Evolutionary conservation across 37 sponge, comb jelly and placozoan genomes (phyloP).

Genomic region (Tethya wilhelma): DNA sequence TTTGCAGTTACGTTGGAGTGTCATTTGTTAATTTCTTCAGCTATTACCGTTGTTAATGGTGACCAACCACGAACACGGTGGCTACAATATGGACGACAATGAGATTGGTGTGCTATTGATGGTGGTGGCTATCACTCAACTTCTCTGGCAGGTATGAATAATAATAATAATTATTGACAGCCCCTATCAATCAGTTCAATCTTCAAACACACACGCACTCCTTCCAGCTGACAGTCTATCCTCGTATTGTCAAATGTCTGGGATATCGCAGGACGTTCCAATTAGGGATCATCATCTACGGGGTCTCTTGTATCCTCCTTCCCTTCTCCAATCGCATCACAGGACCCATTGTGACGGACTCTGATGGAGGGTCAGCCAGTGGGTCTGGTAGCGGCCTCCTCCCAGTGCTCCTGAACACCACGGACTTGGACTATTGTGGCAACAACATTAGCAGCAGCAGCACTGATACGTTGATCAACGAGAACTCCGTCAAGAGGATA

Average conservation of each 20-base stretch:
- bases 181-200: neutral
- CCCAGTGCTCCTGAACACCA: neutral
- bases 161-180: neutral
- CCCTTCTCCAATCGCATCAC: constrained; percentile 77
- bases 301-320: constrained; percentile 19
- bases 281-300: constrained; percentile 33
- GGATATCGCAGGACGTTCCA: constrained; percentile 54
- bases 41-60: constrained; percentile 80
- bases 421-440: constrained; percentile 17
- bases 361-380: neutral
- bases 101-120: constrained; percentile 72
- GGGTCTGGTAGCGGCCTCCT: neutral
- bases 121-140: constrained; percentile 31
- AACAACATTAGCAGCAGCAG: neutral
- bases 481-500: constrained; percentile 37
- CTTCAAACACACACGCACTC: neutral
- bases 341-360: constrained; percentile 49
- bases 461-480: constrained; percentile 16
- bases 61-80: constrained; percentile 67
- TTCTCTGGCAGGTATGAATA: constrained; percentile 59
- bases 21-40: constrained; percentile 20
- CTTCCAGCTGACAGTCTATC: constrained; percentile 63
- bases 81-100: constrained; percentile 75
- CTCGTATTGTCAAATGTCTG: constrained; percentile 39
- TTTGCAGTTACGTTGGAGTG: neutral